These are phyloP conservation scores for Apodemus speciosus DNA, from an alignment of 2,113 vertebrate genomes.

Conservation along the genomic window DNA sequence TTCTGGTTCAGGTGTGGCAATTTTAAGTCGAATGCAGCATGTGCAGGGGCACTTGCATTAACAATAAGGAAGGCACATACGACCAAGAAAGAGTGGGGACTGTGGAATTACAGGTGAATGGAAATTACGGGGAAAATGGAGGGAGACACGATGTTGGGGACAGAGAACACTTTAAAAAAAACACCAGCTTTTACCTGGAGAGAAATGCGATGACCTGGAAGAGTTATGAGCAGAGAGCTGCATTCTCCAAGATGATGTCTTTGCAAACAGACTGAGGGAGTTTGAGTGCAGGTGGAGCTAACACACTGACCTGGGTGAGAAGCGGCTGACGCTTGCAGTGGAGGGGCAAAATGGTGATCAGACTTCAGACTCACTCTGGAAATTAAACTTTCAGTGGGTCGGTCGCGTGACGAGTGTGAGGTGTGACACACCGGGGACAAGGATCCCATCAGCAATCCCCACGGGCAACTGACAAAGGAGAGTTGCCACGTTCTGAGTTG, in stretches of 20 bases:
- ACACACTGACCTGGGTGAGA: background rate
- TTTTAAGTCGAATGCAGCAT: background rate
- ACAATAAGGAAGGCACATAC: background rate
- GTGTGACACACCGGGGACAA: background rate
- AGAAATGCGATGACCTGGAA: background rate
- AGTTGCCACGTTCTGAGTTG: background rate
- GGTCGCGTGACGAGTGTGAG: background rate
- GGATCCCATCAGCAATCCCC: background rate
- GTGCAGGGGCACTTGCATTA: background rate
- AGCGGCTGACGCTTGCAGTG: background rate
- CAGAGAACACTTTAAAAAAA: background rate
- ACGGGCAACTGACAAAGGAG: background rate
- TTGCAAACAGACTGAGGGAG: background rate
- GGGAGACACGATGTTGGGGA: background rate
- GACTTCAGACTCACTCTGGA: background rate
- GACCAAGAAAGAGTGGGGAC: background rate
- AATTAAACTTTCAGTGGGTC: background rate
- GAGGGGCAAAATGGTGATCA: background rate
- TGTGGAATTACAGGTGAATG: accelerated
- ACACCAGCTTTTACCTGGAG: background rate
- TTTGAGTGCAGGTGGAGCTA: background rate
- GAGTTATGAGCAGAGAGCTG: background rate
- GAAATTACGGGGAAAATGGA: too few species aligned
- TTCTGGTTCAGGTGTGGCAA: background rate
- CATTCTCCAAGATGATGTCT: background rate